phyloP scores from a whole-genome alignment of 2,797 vertebrate species.

The Staurois parvus region DNA sequence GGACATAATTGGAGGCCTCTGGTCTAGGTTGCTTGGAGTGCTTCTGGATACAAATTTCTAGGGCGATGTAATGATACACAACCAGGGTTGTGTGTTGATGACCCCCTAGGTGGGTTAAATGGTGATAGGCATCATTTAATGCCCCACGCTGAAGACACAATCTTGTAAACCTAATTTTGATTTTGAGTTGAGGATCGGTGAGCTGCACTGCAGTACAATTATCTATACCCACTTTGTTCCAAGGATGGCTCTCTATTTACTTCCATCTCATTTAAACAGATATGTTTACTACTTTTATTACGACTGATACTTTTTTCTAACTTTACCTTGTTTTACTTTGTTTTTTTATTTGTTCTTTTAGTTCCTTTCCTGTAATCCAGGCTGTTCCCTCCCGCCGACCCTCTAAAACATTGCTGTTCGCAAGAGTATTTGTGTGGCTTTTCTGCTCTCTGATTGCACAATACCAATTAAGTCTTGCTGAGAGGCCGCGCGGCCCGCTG shows the following conservation, averaged over 20 bases:
- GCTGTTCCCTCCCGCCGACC: not conserved
- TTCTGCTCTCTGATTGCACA: slow-evolving; percentile 38
- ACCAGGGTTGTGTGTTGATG: no score
- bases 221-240: not conserved
- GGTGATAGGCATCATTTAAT: no score
- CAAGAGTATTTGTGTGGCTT: not conserved
- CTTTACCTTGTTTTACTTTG: not conserved
- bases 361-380: not conserved
- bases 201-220: not conserved
- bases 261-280: not conserved
- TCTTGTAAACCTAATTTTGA: not conserved
- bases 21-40: no score
- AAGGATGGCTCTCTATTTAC: not conserved
- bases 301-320: not conserved
- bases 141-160: no score
- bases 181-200: not conserved
- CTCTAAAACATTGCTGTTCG: not conserved
- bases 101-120: no score
- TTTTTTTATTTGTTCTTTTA: not conserved
- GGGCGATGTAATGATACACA: no score
- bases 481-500: slow-evolving; percentile 31
- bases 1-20: no score
- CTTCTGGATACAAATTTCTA: no score
- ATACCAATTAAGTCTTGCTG: slow-evolving; percentile 50
- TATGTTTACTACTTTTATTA: not conserved